phyloP scores from a whole-genome alignment of 2,113 vertebrate species.

The Recurvirostra avosetta region DNA sequence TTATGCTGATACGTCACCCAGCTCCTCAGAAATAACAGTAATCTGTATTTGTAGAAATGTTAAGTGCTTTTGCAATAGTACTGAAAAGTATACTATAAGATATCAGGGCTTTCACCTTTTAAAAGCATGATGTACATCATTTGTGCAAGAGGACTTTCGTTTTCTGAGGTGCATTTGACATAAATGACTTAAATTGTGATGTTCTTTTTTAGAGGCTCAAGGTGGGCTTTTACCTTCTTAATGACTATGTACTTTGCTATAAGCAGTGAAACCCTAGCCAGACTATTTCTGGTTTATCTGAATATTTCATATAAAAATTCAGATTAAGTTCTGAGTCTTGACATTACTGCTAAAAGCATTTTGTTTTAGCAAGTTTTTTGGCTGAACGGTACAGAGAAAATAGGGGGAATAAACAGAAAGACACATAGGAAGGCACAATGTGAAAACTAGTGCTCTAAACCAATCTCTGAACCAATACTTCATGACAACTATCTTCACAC shows the following conservation, averaged over 20 bases:
- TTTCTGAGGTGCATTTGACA: neutral
- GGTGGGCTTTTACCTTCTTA: neutral
- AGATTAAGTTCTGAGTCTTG: constrained; percentile 19
- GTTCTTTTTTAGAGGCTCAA: neutral
- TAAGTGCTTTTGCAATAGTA: neutral
- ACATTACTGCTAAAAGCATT: neutral
- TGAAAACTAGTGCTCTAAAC: neutral
- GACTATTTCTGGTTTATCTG: neutral
- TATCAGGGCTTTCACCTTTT: neutral
- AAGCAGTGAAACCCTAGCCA: neutral
- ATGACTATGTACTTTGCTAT: neutral
- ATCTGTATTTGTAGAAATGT: neutral
- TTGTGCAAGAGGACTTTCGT: neutral
- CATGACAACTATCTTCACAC: neutral
- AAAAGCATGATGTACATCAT: neutral
- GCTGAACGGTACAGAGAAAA: neutral
- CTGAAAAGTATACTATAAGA: neutral
- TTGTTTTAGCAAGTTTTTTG: neutral
- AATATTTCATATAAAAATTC: neutral
- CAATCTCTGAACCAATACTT: neutral
- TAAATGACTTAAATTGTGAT: neutral
- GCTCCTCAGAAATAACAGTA: neutral
- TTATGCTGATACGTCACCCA: neutral
- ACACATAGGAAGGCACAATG: neutral
- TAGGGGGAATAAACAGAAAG: neutral